Base-by-base conservation (phyloP, 2,113 vertebrate species). In the Tetraodon nigroviridis region DNA sequence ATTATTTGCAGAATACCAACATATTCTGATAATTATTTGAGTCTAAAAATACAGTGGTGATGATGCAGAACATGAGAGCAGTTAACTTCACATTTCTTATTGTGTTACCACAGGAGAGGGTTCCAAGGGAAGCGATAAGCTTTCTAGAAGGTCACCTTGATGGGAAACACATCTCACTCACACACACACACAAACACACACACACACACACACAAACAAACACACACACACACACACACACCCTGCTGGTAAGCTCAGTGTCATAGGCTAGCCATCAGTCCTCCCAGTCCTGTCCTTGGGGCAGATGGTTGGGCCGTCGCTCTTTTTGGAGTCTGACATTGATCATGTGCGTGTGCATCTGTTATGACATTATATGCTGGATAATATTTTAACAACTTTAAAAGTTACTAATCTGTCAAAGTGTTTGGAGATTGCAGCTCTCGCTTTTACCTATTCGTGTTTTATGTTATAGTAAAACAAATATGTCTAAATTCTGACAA, bases 121-220 rank as follows among this genome's bases (percentile, higher is more conserved):
- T 67, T 54, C 58, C 65, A 8, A 24, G 37, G 45, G 49, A 67
- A 69, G 67, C 45, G 15, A 53, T 51, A 65, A 14, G 61, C 65
- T 55, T 44, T 41, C 53, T 58, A 50, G 58, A 75, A 79, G 73
- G 81, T 71, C 70, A 80, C 81, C 79, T 80, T 83, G 72, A 60
- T 71, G 24, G 49, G 20, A 58, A 73, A 60, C 59, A 58, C 50
- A 55, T 48, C 50, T 71, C 46, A 55, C 16, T 58, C 60, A 32
- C 22, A 18, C 50, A 46, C 54, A 51, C 10, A 22, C 42, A 44
- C 15, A 19, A 52, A 51, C 18, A 41, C 41, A 32, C 37, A 48
- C 51, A 50, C 50, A 47, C 8, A 22, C 44, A 40, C 20, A 20
- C 46, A 44, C 53, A 51, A 5, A 48, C 49, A 67, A 41, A 55